A percentile compares a stretch with the other conserved stretches of the same genome.
Evolutionary conservation across 92 coral and sea anemone species (phyloP).

Genomic region (Heteractis magnifica): DNA sequence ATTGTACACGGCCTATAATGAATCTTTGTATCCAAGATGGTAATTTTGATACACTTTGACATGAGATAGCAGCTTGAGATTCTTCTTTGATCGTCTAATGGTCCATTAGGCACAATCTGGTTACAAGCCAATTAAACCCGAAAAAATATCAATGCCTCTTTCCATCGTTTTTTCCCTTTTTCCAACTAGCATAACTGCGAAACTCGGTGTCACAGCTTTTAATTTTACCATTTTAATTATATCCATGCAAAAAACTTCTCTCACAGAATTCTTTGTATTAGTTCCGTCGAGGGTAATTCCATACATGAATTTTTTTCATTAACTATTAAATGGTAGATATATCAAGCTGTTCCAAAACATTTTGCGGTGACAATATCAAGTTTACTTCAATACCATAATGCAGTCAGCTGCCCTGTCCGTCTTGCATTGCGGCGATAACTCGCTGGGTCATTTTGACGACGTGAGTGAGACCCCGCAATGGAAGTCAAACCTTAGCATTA

Average conservation of each 20-base stretch:
- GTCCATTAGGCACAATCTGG: neutral
- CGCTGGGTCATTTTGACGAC: neutral
- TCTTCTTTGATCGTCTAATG: neutral
- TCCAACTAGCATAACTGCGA: neutral
- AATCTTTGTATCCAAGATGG: neutral
- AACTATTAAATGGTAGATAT: neutral
- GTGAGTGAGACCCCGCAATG: neutral
- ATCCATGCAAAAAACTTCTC: no score
- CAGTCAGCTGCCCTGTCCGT: neutral
- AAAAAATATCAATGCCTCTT: neutral
- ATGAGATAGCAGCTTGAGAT: neutral
- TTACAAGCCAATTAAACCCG: neutral
- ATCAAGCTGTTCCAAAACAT: conserved; percentile 3
- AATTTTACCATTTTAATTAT: neutral
- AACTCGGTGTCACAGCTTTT: neutral
- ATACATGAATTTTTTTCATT: neutral
- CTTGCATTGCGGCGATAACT: neutral
- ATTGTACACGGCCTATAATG: neutral
- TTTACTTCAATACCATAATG: neutral
- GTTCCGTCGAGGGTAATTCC: neutral
- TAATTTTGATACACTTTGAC: neutral
- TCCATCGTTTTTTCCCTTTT: neutral
- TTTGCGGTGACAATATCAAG: neutral
- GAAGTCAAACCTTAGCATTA: neutral
- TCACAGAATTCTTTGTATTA: neutral